These are phyloP conservation scores for Platycnemis pennipes DNA, from an alignment of 2,888 invertebrate species.

Conservation along the genomic window DNA sequence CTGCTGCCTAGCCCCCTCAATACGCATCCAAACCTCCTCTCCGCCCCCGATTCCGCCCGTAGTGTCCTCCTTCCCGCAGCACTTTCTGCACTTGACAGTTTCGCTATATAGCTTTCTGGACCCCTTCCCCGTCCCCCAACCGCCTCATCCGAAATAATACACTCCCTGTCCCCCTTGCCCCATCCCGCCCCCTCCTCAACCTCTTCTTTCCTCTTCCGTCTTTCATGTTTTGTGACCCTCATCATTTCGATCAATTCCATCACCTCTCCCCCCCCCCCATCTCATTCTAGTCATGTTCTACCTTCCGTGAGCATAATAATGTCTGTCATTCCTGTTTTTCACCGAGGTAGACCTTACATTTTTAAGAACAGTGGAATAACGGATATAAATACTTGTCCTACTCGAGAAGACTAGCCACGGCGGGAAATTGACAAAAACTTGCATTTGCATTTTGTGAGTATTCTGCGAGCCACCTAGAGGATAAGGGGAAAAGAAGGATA, in stretches of 20 bases:
- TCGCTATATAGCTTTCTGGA: constrained; percentile 52
- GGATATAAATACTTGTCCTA: too few relatives aligned
- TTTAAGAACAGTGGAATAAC: too few relatives aligned
- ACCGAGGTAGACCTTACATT: too few relatives aligned
- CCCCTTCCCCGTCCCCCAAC: not conserved
- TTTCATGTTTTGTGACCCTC: not conserved
- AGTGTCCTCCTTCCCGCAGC: not conserved
- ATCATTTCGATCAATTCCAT: not conserved
- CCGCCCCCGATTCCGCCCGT: not conserved
- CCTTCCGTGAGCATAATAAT: not conserved
- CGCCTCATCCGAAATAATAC: constrained; percentile 60
- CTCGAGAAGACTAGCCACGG: too few relatives aligned
- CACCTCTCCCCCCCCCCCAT: constrained; percentile 22
- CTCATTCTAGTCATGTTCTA: not conserved
- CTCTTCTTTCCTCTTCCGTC: not conserved
- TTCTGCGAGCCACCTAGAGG: too few relatives aligned
- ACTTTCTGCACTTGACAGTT: constrained; percentile 57
- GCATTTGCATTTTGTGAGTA: too few relatives aligned
- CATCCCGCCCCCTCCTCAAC: not conserved
- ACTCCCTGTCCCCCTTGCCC: not conserved
- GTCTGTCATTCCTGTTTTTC: not conserved
- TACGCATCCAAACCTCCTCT: not conserved
- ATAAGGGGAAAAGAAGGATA: too few relatives aligned
- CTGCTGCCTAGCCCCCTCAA: constrained; percentile 4
- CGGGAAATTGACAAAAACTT: too few relatives aligned